Percentiles rank a stretch among this genome's conserved stretches.
These are phyloP conservation scores for Caenorhabditis macrosperma DNA, from an alignment of 2,888 invertebrate genomes.

Conservation along the genomic window DNA sequence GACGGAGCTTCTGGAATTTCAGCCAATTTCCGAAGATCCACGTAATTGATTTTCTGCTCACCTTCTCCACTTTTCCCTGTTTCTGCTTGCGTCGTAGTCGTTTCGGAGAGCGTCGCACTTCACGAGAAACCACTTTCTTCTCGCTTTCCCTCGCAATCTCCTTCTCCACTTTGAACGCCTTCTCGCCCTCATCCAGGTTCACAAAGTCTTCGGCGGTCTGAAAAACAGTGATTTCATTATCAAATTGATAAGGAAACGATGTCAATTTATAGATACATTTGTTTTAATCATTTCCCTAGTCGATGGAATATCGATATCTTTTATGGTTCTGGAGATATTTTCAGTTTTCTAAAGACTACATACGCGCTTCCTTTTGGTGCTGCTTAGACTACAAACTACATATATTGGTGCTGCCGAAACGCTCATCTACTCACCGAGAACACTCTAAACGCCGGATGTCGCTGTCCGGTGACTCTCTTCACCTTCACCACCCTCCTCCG, in stretches of 20 bases:
- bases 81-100: slow-evolving; percentile 19
- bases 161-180: slow-evolving; percentile 38
- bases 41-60: not conserved
- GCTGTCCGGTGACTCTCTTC: slow-evolving; percentile 14
- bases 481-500: slow-evolving; percentile 26
- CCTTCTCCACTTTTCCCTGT: slow-evolving; percentile 27
- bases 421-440: slow-evolving; percentile 20
- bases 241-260: not conserved
- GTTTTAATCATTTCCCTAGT: too few species aligned
- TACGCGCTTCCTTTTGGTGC: too few species aligned
- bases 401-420: too few species aligned
- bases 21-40: not conserved
- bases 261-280: too few species aligned
- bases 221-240: not conserved
- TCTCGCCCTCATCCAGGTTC: slow-evolving; percentile 40
- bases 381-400: too few species aligned
- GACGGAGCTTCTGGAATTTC: slow-evolving; percentile 48
- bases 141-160: slow-evolving; percentile 55
- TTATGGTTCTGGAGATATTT: too few species aligned
- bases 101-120: slow-evolving; percentile 27
- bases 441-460: slow-evolving; percentile 36
- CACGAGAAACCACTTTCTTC: slow-evolving; percentile 36
- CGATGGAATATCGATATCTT: too few species aligned
- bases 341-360: too few species aligned
- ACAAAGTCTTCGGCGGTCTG: slow-evolving; percentile 39